Evolutionary conservation across 1,140 invertebrate species (phyloP).

Genomic region (Drosophila dunni): DNA sequence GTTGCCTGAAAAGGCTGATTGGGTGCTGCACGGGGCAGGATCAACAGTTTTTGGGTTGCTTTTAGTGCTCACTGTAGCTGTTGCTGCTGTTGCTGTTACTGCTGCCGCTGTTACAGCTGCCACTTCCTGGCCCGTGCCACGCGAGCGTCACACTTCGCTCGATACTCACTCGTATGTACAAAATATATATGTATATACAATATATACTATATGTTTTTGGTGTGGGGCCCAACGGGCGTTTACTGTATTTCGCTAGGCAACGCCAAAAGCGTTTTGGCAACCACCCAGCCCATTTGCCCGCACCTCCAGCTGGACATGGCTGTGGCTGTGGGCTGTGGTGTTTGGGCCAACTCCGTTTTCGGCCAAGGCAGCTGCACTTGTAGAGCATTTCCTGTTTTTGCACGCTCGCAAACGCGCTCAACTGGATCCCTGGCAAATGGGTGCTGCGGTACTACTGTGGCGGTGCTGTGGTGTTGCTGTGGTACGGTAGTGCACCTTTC

Average conservation of each 20-base stretch:
- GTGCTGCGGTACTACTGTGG: constrained; percentile 11
- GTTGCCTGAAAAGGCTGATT: constrained; percentile 45
- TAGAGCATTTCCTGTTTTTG: constrained; percentile 80
- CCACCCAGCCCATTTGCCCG: constrained; percentile 28
- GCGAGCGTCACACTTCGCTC: constrained; percentile 78
- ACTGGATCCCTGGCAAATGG: constrained; percentile 66
- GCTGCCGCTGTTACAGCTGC: constrained; percentile 75
- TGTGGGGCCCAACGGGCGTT: constrained; percentile 5
- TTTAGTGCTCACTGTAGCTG: constrained; percentile 11
- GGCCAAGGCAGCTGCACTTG: constrained; percentile 72
- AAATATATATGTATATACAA: neutral
- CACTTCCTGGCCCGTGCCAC: constrained; percentile 77
- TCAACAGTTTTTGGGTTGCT: constrained; percentile 73
- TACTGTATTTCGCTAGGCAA: constrained; percentile 64
- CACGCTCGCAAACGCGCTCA: constrained; percentile 77
- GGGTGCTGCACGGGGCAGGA: constrained; percentile 63
- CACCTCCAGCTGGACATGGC: constrained; percentile 12
- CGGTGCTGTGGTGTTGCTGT: constrained; percentile 32
- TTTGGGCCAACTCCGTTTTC: neutral
- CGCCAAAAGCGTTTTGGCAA: constrained; percentile 69
- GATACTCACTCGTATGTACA: constrained; percentile 31
- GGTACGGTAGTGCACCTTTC: constrained; percentile 67
- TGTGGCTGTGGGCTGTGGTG: neutral
- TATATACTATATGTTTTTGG: neutral
- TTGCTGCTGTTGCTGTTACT: constrained; percentile 23